Evolutionary conservation across 2,888 invertebrate species (phyloP).

Genomic region (Drosophila neonasuta): DNA sequence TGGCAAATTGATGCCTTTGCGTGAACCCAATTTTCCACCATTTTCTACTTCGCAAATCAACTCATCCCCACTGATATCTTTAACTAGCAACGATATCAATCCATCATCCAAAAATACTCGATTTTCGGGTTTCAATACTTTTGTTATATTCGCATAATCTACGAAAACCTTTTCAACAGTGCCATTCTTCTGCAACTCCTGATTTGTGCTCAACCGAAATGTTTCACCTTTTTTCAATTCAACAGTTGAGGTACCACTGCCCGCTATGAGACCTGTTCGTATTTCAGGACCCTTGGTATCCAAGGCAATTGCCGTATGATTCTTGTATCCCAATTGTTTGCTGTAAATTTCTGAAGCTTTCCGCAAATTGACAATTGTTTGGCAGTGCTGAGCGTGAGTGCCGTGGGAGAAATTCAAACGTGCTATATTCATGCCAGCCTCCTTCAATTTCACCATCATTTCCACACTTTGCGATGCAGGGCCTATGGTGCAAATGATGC

Average conservation of each 20-base stretch:
- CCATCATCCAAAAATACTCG: slow-evolving; percentile 97
- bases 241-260: slow-evolving; percentile 92
- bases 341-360: slow-evolving; percentile 90
- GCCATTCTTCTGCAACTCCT: slow-evolving; percentile 89
- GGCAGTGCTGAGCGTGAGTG: slow-evolving; percentile 95
- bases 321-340: slow-evolving; percentile 86
- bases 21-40: slow-evolving; percentile 94
- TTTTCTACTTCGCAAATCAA: slow-evolving; percentile 94
- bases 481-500: slow-evolving; percentile 98
- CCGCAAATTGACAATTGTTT: slow-evolving; percentile 94
- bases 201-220: slow-evolving; percentile 92
- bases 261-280: slow-evolving; percentile 95
- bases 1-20: slow-evolving; percentile 97
- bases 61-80: slow-evolving; percentile 84
- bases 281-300: slow-evolving; percentile 99
- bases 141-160: slow-evolving; percentile 96
- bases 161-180: slow-evolving; percentile 88
- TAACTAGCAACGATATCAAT: slow-evolving; percentile 93
- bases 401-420: slow-evolving; percentile 97
- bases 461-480: slow-evolving; percentile 91
- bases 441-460: slow-evolving; percentile 94
- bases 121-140: slow-evolving; percentile 92
- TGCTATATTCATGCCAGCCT: slow-evolving; percentile 97
- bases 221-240: slow-evolving; percentile 91
- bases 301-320: slow-evolving; percentile 95